Evolutionary conservation across 2,113 vertebrate genomes (phyloP).

Genomic region (Cephalopterus ornatus): DNA sequence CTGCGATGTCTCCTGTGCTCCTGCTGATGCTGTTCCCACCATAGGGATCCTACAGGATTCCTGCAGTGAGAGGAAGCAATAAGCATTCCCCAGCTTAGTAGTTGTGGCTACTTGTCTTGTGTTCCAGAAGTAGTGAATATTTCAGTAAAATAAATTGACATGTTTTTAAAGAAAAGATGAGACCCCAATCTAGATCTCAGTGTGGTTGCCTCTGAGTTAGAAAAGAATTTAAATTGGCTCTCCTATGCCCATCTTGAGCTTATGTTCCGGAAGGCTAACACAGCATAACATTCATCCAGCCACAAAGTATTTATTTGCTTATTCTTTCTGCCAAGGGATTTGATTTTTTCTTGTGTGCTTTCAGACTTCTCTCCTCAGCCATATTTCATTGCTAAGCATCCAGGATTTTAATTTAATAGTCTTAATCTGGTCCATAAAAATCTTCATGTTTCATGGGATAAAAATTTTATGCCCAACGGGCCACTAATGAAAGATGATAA

Average conservation of each 20-base stretch:
- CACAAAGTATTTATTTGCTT: not conserved
- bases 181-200: not conserved
- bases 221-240: not conserved
- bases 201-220: not conserved
- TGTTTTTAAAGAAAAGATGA: not conserved
- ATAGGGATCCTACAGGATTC: not conserved
- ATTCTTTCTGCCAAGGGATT: not conserved
- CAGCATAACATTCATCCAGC: not conserved
- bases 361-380: not conserved
- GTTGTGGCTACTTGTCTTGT: not conserved
- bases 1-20: not conserved
- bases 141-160: not conserved
- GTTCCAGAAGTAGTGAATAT: not conserved
- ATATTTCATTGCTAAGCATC: not conserved
- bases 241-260: not conserved
- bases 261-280: not conserved
- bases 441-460: not conserved
- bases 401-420: not conserved
- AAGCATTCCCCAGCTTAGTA: not conserved
- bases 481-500: conserved; percentile 8
- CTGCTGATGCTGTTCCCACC: not conserved
- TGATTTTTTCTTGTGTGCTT: not conserved
- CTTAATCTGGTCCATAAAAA: not conserved
- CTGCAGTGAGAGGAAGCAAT: not conserved
- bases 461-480: not conserved